phyloP scores from a whole-genome alignment of 2,797 vertebrate genomes.

The Fistularia tabacaria region DNA sequence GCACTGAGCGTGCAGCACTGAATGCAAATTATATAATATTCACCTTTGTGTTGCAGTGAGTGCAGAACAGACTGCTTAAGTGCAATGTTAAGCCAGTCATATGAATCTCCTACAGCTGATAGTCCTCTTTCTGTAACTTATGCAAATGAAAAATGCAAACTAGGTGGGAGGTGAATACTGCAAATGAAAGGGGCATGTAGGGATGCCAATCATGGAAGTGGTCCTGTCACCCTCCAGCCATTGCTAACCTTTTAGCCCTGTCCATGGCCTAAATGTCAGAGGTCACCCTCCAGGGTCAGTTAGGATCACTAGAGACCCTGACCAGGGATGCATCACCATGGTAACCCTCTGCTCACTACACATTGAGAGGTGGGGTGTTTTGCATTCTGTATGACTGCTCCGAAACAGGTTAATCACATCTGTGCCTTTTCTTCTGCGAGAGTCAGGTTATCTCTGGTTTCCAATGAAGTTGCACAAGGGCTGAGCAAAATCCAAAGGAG shows the following conservation, averaged over 20 bases:
- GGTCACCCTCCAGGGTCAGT: slow-evolving; percentile 69
- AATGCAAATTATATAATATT: slow-evolving; percentile 47
- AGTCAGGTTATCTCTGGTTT: slow-evolving; percentile 21
- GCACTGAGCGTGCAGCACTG: slow-evolving; percentile 6
- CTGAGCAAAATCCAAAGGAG: slow-evolving; percentile 18
- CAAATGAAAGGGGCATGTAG: slow-evolving; percentile 44
- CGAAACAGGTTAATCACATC: slow-evolving; percentile 30
- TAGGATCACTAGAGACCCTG: slow-evolving; percentile 63
- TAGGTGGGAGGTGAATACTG: slow-evolving; percentile 26
- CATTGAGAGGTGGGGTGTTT: slow-evolving; percentile 48
- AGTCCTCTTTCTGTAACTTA: slow-evolving; percentile 18
- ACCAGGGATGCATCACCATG: slow-evolving; percentile 68
- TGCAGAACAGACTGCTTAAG: slow-evolving; percentile 17
- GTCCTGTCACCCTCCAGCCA: slow-evolving; percentile 74
- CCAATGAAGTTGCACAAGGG: slow-evolving; percentile 14
- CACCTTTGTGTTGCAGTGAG: slow-evolving; percentile 34
- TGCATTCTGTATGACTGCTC: slow-evolving; percentile 30
- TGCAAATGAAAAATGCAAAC: slow-evolving; percentile 50
- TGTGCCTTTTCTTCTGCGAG: slow-evolving; percentile 16
- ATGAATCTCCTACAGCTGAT: slow-evolving; percentile 30
- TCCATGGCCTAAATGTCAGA: slow-evolving; percentile 75
- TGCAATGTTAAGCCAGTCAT: slow-evolving; percentile 15
- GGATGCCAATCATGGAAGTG: slow-evolving; percentile 74
- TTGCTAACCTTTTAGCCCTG: slow-evolving; percentile 74
- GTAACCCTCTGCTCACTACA: slow-evolving; percentile 60